Evolutionary conservation across 1,140 invertebrate species (phyloP), one percentile per base, ranked within the genome.

Genomic region (Zaprionus ornatus): DNA sequence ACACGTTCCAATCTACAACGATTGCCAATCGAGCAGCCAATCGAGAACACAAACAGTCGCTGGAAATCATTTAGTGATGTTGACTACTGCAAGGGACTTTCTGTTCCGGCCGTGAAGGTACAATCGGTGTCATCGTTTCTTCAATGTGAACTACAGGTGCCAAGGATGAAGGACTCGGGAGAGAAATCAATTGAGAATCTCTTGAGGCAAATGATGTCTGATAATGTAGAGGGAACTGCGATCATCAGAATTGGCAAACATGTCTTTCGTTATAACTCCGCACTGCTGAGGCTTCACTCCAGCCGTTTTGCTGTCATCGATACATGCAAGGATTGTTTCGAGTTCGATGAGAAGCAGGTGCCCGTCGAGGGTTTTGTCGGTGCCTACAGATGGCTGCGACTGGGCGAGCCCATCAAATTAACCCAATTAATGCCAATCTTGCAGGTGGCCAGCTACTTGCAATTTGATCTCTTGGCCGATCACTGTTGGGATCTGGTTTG

Each of bases 351-450:
- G 7, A 0, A 0, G 1, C 17, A 66, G 10, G 70, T 80, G 40
- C 61, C 78, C 0, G 0, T 17, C 9, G 0, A 10, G 0, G 77
- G 62, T 1, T 81, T 81, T 17, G 27, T 35, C 5, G 6, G 23
- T 4, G 19, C 66, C 19, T 81, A 81, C 23, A 13, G 48, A 0
- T 81, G 79, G 79, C 13, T 79, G 35, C 68, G 73, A 27, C 45
- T 61, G 13, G 25, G 37, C 1, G n/a, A 29, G 0, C 15, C 25
- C 9, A 56, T 74, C 1, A 2, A 37, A 0, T 4, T 35, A 0
- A 0, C 1, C 0, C 4, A 27, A 0, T 3, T 17, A 0, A n/a
- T 64, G 29, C 6, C 35, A 3, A 45, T 66, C 3, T 9, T 79
- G 2, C 79, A 79, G 12, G 79, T 17, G 0, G 40, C 73, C 0